Conservation (phyloP, 2,113 vertebrate genomes). For the Nycticorax nycticorax region DNA sequence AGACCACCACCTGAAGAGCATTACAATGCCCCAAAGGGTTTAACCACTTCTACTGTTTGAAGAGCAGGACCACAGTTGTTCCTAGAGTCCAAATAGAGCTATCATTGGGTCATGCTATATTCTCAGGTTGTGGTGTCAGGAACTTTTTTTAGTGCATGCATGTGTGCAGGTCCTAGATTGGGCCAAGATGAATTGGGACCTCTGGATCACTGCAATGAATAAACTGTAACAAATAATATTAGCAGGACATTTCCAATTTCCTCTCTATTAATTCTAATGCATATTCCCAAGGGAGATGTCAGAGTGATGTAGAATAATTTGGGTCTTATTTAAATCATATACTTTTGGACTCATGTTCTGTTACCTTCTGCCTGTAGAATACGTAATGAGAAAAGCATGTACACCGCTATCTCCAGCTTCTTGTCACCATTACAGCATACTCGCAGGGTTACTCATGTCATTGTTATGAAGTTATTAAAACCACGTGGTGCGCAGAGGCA, state of each 20-base stretch:
- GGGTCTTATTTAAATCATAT: neutral
- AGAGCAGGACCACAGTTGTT: neutral
- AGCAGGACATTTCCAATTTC: neutral
- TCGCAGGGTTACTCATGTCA: neutral
- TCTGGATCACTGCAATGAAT: neutral
- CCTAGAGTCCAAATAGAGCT: neutral
- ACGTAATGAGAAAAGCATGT: neutral
- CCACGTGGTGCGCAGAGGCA: neutral
- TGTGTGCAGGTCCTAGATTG: neutral
- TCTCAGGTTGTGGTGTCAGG: neutral
- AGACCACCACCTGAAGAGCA: neutral
- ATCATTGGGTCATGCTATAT: neutral
- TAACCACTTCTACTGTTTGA: neutral
- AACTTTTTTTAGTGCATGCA: neutral
- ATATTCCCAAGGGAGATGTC: neutral
- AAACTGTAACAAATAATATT: neutral
- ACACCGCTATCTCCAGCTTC: neutral
- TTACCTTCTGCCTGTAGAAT: neutral
- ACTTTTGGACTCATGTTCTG: neutral
- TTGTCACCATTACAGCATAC: neutral
- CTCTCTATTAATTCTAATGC: neutral
- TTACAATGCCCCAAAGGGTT: neutral
- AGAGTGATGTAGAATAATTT: neutral
- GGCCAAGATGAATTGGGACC: neutral
- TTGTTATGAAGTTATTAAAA: conserved; percentile 29